Percentiles rank a stretch among this genome's conserved stretches.
Evolutionary conservation across 1,140 invertebrate species (phyloP).

Genomic region (Euglossa dilemma): DNA sequence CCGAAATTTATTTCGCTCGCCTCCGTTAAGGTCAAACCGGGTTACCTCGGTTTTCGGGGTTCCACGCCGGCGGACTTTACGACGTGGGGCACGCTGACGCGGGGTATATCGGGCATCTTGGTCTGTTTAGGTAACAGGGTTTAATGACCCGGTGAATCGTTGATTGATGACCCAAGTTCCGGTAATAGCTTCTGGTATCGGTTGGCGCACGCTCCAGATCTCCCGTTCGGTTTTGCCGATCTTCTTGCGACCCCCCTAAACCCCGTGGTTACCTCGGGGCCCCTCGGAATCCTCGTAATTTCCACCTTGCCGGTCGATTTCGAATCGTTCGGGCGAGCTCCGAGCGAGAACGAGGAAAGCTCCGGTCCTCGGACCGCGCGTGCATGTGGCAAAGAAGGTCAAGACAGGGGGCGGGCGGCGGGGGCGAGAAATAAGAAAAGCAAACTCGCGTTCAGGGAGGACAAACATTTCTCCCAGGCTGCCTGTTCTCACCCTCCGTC

Average conservation of each 20-base stretch:
- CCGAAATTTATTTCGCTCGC: neutral
- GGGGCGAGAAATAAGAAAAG: constrained; percentile 40
- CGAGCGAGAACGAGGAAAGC: too few species aligned
- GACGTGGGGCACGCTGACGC: neutral
- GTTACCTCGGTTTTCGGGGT: too few species aligned
- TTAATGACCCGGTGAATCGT: neutral
- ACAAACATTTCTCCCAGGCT: constrained; percentile 43
- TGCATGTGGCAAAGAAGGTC: constrained; percentile 22
- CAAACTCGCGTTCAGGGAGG: constrained; percentile 30
- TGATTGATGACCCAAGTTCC: constrained; percentile 10
- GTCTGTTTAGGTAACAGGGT: neutral
- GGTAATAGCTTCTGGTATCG: neutral
- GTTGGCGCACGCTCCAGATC: neutral
- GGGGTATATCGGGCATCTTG: neutral
- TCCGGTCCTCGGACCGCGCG: neutral
- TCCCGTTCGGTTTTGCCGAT: neutral
- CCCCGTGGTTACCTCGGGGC: too few species aligned
- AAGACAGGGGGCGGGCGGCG: neutral
- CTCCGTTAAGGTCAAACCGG: too few species aligned
- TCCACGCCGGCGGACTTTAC: too few species aligned
- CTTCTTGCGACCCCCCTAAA: neutral
- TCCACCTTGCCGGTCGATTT: too few species aligned
- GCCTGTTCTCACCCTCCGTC: constrained; percentile 21
- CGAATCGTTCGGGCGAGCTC: too few species aligned
- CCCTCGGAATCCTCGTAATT: too few species aligned